Evolutionary conservation across 2,888 invertebrate genomes (phyloP).

Genomic region (Amiota minor): DNA sequence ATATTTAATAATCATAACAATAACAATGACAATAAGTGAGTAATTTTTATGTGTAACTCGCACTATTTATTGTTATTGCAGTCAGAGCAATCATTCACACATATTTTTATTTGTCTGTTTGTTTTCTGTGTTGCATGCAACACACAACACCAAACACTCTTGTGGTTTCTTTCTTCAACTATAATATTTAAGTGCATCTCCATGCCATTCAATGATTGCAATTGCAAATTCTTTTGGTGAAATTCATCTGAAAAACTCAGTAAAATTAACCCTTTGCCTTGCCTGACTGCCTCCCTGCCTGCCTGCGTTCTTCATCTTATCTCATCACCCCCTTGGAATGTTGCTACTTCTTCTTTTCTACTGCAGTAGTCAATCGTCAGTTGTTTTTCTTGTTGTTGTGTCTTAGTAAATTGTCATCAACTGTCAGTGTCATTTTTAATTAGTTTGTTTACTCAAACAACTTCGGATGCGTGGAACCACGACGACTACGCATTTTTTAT

Average conservation of each 20-base stretch:
- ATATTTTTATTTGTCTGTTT: neutral
- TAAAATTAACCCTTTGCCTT: neutral
- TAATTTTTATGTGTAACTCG: neutral
- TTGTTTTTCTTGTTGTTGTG: conserved; percentile 31
- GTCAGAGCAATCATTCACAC: neutral
- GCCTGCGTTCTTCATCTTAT: neutral
- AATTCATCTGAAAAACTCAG: conserved; percentile 34
- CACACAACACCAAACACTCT: neutral
- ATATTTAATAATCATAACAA: neutral
- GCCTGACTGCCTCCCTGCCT: neutral
- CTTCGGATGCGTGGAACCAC: conserved; percentile 40
- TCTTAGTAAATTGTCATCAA: conserved; percentile 68
- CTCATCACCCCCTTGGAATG: conserved; percentile 41
- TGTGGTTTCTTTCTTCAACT: neutral
- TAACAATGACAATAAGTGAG: neutral
- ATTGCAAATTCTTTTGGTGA: conserved; percentile 54
- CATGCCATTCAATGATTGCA: conserved; percentile 38
- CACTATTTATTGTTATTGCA: conserved; percentile 25
- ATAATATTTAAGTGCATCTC: neutral
- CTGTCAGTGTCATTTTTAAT: conserved; percentile 68
- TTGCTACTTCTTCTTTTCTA: neutral
- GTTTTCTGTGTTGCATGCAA: conserved; percentile 12
- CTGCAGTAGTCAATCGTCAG: neutral
- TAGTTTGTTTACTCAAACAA: conserved; percentile 61
- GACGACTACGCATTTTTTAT: conserved; percentile 31